Base-by-base conservation (phyloP, 2,888 invertebrate genomes). In the Corythucha ciliata region DNA sequence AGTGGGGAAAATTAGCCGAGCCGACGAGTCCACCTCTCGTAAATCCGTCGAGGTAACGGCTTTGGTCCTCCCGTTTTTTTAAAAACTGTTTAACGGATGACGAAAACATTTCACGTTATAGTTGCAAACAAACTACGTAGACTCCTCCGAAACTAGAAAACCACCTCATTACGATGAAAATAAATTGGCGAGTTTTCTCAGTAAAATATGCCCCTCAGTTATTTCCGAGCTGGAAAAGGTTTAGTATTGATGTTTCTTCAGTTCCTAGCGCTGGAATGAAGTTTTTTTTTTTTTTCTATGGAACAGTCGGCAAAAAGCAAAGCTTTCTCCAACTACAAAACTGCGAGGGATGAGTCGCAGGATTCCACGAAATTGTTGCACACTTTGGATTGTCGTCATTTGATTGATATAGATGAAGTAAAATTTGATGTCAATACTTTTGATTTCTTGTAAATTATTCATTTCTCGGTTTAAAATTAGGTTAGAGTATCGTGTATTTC, bases 401-500 rank as follows among this genome's bases (percentile, higher is more conserved):
- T 53, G 8, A 53, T 53, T 20, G 40, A 49, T 24, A 24, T 53
- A 36, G 37, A 49, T 37, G 25, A 53, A 10, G 55, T 56, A 36
- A 1, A 2, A 24, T 24, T 34, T n/a, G n/a, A n/a, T n/a, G n/a
- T n/a, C n/a, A n/a, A n/a, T 34, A n/a, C n/a, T 21, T 8, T 41
- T 44, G 25, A 18, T 24, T 5, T 44, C 24, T 27, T 6, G 5
- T 44, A 21, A 44, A 21, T 14, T 44, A 10, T 41, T 14, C 8
- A 14, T 21, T 12, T 12, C 8, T 10, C 14, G 8, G 24, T 53
- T 53, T 49, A 14, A 37, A 41, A 47, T 25, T 42, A 62, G 62
- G 48, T 58, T 22, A 60, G 57, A 53, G 57, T 63, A 10, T 60
- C 55, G 25, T 48, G 56, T 10, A 25, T 61, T 20, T 57, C 62